Percentiles rank a stretch among this genome's conserved stretches.
Conservation (phyloP, 2,113 vertebrate species). For the Albula goreensis region DNA sequence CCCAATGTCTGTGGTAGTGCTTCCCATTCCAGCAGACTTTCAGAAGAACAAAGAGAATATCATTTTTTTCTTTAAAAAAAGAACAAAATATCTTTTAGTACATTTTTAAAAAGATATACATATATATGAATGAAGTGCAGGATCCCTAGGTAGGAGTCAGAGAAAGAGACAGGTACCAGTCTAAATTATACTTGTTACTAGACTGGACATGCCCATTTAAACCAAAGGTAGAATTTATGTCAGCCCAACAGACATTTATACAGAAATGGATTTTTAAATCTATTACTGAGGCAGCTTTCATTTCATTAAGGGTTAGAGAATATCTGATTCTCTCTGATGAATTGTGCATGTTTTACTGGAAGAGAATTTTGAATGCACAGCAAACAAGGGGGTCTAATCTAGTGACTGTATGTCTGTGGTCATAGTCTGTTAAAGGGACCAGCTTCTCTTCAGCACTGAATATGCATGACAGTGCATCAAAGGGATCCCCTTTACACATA, state of each 20-base stretch:
- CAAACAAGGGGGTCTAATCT: not conserved
- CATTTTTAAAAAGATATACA: slow-evolving; percentile 37
- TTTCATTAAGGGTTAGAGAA: not conserved
- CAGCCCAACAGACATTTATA: not conserved
- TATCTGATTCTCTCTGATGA: not conserved
- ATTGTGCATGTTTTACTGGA: not conserved
- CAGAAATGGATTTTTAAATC: not conserved
- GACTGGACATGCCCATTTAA: not conserved
- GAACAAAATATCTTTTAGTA: slow-evolving; percentile 21
- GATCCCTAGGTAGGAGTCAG: slow-evolving; percentile 39
- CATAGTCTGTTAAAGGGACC: not conserved
- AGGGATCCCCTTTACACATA: too few relatives aligned
- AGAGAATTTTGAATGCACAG: not conserved
- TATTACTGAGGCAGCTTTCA: not conserved
- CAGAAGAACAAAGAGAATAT: slow-evolving; percentile 42
- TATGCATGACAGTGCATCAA: not conserved
- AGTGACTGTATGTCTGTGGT: not conserved
- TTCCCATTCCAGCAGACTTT: slow-evolving; percentile 48
- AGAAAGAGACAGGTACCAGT: slow-evolving; percentile 33
- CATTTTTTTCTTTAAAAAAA: slow-evolving; percentile 32
- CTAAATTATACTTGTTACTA: not conserved
- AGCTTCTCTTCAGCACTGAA: not conserved
- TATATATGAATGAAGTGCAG: slow-evolving; percentile 40
- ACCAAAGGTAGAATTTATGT: not conserved
- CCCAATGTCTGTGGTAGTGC: slow-evolving; percentile 56